Base-by-base conservation (phyloP, 1,140 invertebrate species). In the Trinorchestia longiramus region DNA sequence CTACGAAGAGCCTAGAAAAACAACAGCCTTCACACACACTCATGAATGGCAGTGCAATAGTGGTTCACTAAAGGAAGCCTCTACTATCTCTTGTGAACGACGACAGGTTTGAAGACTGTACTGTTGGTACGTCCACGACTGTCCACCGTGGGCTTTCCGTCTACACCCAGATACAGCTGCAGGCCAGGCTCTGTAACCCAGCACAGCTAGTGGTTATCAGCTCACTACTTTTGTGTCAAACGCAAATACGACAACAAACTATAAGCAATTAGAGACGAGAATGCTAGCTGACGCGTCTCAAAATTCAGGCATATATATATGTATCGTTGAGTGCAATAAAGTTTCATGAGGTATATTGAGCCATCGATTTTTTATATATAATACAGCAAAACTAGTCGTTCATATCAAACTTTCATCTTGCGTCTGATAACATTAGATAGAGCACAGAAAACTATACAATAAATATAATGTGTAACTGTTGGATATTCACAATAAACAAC, bases 51-150 rank as follows among this genome's bases (percentile, higher is more conserved):
- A 77, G 62, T 77, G 62, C 62, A 77, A 11, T 77, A 77, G 62
- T 77, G 43, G 88, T 11, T 90, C 28, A 41, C 88, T 90, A 90
- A 90, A 90, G 23, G 41, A 94, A 94, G 44, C 92, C 92, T 94
- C 36, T 94, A 94, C 92, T 94, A 94, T 94, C 92, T 94, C 44
- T 94, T 94, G 43, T 94, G 92, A 4, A 94, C 92, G 40, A 94
- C 92, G 40, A 94, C 92, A 94, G 92, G 43, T 40, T 94, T 43
- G 92, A 94, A 94, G 6, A 94, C 92, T 40, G 92, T 44, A 40
- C 92, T 94, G 43, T 94, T 94, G 92, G 92, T 44, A 11, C 92
- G 43, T 11, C 92, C 92, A 19, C 92, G 8, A 44, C 92, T 94
- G 40, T 94, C 92, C 6, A 94, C 92, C 0, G 92, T 94, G 23